These are phyloP conservation scores for Pardosa pseudoannulata DNA, from an alignment of 2,888 invertebrate species.

Conservation along the genomic window DNA sequence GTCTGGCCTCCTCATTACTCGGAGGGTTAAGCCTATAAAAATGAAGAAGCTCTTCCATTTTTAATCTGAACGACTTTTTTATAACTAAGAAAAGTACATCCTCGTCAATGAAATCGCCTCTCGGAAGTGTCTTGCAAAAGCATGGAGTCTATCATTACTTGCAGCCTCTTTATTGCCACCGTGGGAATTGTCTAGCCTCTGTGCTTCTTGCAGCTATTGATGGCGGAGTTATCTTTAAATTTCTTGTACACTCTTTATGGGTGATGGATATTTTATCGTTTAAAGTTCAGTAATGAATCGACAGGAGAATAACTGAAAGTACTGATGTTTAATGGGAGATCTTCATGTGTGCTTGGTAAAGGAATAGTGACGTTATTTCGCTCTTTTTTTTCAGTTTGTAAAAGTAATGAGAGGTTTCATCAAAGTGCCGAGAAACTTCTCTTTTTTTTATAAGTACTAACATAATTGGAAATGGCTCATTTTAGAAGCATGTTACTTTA, in stretches of 20 bases:
- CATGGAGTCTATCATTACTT: neutral
- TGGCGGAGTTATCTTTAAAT: neutral
- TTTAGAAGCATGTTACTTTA: no score
- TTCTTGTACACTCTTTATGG: neutral
- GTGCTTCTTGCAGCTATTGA: neutral
- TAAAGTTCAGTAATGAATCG: neutral
- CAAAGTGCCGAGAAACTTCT: no score
- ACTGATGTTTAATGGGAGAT: no score
- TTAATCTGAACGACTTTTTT: neutral
- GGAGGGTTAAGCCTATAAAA: neutral
- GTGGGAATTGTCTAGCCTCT: neutral
- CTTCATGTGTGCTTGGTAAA: no score
- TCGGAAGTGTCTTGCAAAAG: neutral
- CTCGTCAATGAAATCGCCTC: neutral
- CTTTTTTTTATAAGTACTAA: no score
- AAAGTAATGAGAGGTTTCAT: no score
- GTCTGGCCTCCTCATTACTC: neutral
- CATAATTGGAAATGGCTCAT: no score
- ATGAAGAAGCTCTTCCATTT: neutral
- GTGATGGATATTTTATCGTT: constrained; percentile 1
- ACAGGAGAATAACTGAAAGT: neutral
- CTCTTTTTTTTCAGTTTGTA: no score
- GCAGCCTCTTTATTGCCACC: neutral
- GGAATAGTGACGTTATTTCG: no score
- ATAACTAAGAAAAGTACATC: neutral